Evolutionary conservation across 2,888 invertebrate genomes (phyloP).

Genomic region (Mactromeris polynyma): DNA sequence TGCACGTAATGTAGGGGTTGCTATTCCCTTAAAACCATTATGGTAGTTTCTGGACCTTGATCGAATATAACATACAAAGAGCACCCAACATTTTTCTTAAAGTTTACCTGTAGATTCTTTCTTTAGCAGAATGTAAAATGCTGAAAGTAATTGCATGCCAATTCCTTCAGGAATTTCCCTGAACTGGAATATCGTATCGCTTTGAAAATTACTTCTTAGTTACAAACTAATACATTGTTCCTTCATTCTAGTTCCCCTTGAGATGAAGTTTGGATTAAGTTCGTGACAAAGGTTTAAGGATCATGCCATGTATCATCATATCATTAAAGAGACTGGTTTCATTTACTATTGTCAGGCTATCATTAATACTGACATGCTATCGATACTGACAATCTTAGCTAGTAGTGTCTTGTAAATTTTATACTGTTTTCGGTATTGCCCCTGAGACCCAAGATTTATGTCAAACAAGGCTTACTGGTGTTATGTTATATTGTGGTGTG

Average conservation of each 20-base stretch:
- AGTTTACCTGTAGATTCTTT: neutral
- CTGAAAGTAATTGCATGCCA: neutral
- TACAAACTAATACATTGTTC: neutral
- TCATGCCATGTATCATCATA: constrained; percentile 22
- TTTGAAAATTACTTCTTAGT: neutral
- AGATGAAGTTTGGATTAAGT: constrained; percentile 15
- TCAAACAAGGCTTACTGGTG: neutral
- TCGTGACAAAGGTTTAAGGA: constrained; percentile 23
- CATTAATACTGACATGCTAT: constrained; percentile 22
- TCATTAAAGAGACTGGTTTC: constrained; percentile 16
- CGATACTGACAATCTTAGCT: constrained; percentile 18
- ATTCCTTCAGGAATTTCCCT: neutral
- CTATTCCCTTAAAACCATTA: neutral
- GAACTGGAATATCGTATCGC: neutral
- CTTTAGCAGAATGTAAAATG: neutral
- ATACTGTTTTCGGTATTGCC: neutral
- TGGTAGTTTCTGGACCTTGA: neutral
- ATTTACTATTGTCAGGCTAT: constrained; percentile 22
- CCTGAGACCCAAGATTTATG: neutral
- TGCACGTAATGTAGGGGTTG: neutral
- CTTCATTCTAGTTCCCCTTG: neutral
- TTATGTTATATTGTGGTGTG: neutral
- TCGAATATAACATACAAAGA: neutral
- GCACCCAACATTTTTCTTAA: neutral
- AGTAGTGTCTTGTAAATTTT: neutral